Evolutionary conservation across 2,113 vertebrate genomes (phyloP).

Genomic region (Anoura caudifer): DNA sequence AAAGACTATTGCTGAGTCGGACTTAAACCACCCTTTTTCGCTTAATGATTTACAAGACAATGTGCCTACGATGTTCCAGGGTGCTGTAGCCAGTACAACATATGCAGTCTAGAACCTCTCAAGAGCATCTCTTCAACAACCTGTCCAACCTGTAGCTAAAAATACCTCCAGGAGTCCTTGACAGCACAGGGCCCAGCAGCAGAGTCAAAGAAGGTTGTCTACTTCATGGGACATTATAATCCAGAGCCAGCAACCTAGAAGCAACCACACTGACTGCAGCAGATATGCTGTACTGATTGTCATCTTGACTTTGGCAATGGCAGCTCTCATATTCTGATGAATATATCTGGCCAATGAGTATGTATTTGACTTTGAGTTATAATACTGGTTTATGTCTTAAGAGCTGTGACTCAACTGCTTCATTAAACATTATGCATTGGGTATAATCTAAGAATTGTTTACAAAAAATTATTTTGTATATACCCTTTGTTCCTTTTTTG

Average conservation of each 20-base stretch:
- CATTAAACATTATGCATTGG: conserved; percentile 78
- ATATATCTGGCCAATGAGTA: conserved; percentile 95
- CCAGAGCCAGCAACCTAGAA: conserved; percentile 81
- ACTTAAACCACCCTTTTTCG: conserved; percentile 65
- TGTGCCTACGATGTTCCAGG: conserved; percentile 71
- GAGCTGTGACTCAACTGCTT: conserved; percentile 65
- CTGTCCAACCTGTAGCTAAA: conserved; percentile 42
- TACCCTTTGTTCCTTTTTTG: conserved; percentile 71
- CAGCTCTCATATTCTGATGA: conserved; percentile 94
- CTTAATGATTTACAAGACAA: conserved; percentile 70
- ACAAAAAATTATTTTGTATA: conserved; percentile 82
- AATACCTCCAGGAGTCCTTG: conserved; percentile 87
- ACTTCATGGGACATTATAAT: conserved; percentile 77
- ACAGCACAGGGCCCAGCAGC: conserved; percentile 90
- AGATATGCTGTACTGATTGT: conserved; percentile 90
- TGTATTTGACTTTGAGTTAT: conserved; percentile 94
- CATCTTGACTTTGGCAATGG: conserved; percentile 92
- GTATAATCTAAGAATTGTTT: conserved; percentile 83
- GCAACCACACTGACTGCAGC: conserved; percentile 82
- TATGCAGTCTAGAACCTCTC: conserved; percentile 65
- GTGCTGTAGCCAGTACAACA: conserved; percentile 42
- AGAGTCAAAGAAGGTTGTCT: conserved; percentile 81
- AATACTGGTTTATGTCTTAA: conserved; percentile 72
- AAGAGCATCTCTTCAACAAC: conserved; percentile 65
- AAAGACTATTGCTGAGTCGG: conserved; percentile 76